Evolutionary conservation across 1,140 invertebrate genomes (phyloP).

Genomic region (Anagrus nilaparvatae): DNA sequence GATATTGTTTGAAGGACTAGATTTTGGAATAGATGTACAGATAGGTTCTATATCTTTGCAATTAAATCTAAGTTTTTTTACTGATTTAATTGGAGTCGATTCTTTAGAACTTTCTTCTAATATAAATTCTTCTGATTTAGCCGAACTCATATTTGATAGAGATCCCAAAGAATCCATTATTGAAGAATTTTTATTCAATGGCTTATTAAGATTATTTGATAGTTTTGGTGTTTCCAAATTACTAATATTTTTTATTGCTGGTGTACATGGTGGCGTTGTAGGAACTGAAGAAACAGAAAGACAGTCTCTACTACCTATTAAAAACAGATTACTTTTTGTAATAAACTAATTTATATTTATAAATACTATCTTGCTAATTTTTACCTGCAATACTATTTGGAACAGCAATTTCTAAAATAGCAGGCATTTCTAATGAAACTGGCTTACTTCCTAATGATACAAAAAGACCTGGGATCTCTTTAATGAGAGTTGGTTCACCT

Average conservation of each 20-base stretch:
- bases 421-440: conserved; percentile 22
- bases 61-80: conserved; percentile 3
- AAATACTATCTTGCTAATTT: background rate
- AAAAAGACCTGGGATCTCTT: conserved; percentile 24
- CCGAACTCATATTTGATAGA: conserved; percentile 18
- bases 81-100: conserved; percentile 6
- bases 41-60: background rate
- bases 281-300: conserved; percentile 14
- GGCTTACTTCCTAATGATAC: conserved; percentile 27
- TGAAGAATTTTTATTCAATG: conserved; percentile 20
- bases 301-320: conserved; percentile 8
- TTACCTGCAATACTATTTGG: conserved; percentile 19
- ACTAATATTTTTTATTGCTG: conserved; percentile 17
- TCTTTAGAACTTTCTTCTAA: conserved; percentile 17
- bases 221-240: conserved; percentile 17
- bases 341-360: background rate
- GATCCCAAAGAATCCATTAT: conserved; percentile 19
- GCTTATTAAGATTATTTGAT: conserved; percentile 18
- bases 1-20: background rate
- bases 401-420: conserved; percentile 22
- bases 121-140: conserved; percentile 18
- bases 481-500: conserved; percentile 25
- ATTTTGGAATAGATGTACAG: conserved; percentile 2
- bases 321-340: background rate
- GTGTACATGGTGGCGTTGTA: conserved; percentile 27